These are phyloP conservation scores for Monodelphis domestica DNA, from an alignment of 2,797 vertebrate genomes.

Conservation along the genomic window DNA sequence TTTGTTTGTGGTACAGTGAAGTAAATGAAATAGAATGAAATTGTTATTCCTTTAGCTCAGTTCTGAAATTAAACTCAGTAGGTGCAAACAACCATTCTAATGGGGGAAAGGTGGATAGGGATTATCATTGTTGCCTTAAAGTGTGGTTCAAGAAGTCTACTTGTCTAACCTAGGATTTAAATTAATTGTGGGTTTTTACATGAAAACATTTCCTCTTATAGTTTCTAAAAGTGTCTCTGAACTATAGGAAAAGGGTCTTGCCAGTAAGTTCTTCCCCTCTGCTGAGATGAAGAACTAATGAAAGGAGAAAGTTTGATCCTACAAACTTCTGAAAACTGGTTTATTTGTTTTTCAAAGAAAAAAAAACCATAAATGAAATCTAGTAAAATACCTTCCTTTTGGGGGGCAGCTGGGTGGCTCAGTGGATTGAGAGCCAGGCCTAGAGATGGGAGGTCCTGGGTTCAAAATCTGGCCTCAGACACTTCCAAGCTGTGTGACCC, in stretches of 20 bases:
- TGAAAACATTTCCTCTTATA: neutral
- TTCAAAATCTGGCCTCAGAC: too few species aligned
- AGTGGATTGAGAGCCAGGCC: too few species aligned
- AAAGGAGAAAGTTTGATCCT: neutral
- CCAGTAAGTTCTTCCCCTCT: neutral
- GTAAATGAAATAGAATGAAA: neutral
- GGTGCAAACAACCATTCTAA: neutral
- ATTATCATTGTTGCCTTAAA: neutral
- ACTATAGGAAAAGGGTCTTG: neutral
- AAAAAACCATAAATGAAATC: neutral
- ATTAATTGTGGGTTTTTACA: neutral
- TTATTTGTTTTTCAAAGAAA: neutral
- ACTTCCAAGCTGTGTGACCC: too few species aligned
- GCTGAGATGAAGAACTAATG: neutral
- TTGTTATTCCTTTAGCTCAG: constrained; percentile 17
- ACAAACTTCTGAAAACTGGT: neutral
- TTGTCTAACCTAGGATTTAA: neutral
- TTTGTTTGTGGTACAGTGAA: neutral
- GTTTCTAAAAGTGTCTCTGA: neutral
- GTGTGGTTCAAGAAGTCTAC: neutral
- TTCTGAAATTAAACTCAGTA: constrained; percentile 21
- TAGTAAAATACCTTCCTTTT: neutral
- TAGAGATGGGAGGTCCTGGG: too few species aligned
- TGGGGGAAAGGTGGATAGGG: too few species aligned
- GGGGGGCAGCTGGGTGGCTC: too few species aligned